Evolutionary conservation across 2,797 vertebrate species (phyloP).

Genomic region (Phaenicophaeus curvirostris): DNA sequence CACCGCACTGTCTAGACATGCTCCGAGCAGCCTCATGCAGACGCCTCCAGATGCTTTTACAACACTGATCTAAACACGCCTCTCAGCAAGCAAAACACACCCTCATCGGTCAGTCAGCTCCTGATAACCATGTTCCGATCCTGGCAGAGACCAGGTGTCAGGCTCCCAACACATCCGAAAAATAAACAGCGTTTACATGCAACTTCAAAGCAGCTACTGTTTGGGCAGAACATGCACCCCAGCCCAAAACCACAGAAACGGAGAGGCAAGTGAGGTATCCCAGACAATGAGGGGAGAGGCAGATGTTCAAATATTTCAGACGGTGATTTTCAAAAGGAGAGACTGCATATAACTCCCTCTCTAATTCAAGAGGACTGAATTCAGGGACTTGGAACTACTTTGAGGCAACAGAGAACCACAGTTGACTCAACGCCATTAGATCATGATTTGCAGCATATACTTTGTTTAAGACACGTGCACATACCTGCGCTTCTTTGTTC

Average conservation of each 20-base stretch:
- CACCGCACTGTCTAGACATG: slow-evolving; percentile 36
- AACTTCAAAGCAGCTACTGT: slow-evolving; percentile 38
- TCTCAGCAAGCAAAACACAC: slow-evolving; percentile 51
- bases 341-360: neutral
- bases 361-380: neutral
- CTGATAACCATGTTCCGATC: neutral
- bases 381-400: slow-evolving; percentile 1
- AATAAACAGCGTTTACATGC: neutral
- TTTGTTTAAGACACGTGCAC: slow-evolving; percentile 45
- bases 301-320: slow-evolving; percentile 9
- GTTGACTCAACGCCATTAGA: slow-evolving; percentile 51
- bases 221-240: slow-evolving; percentile 14
- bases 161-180: neutral
- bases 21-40: slow-evolving; percentile 14
- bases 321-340: slow-evolving; percentile 22
- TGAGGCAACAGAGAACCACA: neutral
- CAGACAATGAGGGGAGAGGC: slow-evolving; percentile 49
- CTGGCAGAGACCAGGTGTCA: slow-evolving; percentile 7
- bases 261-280: slow-evolving; percentile 8
- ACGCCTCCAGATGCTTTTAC: slow-evolving; percentile 64
- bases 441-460: neutral
- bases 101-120: slow-evolving; percentile 11
- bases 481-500: slow-evolving; percentile 52
- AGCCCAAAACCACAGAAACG: slow-evolving; percentile 28
- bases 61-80: neutral